Conservation (phyloP, 2,888 invertebrate species). For the Ceratothoa steindachneri region DNA sequence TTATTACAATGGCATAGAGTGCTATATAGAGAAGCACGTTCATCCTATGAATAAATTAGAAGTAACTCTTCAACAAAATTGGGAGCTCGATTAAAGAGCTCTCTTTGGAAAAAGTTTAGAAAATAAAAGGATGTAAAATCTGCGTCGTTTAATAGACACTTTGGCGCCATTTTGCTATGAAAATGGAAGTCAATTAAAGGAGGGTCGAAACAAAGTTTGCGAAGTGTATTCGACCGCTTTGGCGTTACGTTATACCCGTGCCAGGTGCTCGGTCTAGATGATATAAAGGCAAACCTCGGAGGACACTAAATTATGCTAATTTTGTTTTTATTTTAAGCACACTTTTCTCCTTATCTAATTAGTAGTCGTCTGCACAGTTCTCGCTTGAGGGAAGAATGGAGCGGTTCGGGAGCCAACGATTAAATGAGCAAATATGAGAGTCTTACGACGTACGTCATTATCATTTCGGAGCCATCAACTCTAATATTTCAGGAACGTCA, state of each 20-base stretch:
- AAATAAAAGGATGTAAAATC: not conserved
- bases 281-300: not conserved
- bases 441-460: too few relatives aligned
- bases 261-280: not conserved
- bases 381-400: not conserved
- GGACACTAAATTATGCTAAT: conserved; percentile 5
- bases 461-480: too few relatives aligned
- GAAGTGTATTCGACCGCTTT: not conserved
- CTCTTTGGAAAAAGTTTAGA: not conserved
- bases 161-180: not conserved
- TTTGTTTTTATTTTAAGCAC: not conserved
- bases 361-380: not conserved
- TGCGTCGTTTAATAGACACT: conserved; percentile 5
- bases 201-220: conserved; percentile 6
- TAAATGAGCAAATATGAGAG: too few relatives aligned
- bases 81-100: conserved; percentile 2
- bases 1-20: too few relatives aligned
- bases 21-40: too few relatives aligned
- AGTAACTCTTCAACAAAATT: conserved; percentile 9
- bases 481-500: too few relatives aligned
- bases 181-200: conserved; percentile 6
- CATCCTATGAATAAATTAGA: conserved; percentile 15
- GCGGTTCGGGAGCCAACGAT: too few relatives aligned
- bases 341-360: not conserved
- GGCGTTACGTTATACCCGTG: not conserved